A percentile compares a stretch with the other conserved stretches of the same genome.
phyloP scores from a whole-genome alignment of 2,888 invertebrate genomes.

The Taphrorychus bicolor region DNA sequence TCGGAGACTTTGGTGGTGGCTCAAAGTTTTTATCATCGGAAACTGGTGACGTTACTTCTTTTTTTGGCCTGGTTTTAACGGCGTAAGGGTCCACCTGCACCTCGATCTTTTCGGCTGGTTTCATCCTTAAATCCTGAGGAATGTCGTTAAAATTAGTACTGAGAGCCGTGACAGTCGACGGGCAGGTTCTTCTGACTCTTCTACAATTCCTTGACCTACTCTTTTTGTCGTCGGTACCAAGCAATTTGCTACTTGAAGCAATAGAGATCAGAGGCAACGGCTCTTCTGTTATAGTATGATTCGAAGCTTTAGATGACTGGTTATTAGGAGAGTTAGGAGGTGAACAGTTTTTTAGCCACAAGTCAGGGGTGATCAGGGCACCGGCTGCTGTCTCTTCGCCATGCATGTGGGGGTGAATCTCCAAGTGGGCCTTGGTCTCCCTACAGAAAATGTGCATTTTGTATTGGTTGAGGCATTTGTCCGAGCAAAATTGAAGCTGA shows the following conservation, averaged over 20 bases:
- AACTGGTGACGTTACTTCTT: conserved; percentile 8
- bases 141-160: conserved; percentile 45
- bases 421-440: conserved; percentile 90
- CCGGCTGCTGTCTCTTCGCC: conserved; percentile 46
- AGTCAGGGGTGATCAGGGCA: conserved; percentile 83
- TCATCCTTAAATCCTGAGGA: conserved; percentile 57
- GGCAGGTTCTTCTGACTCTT: conserved; percentile 53
- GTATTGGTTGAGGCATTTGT: conserved; percentile 94
- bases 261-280: conserved; percentile 71
- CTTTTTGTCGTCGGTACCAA: conserved; percentile 60
- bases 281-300: conserved; percentile 48
- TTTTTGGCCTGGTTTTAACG: conserved; percentile 3
- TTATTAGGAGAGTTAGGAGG: conserved; percentile 56
- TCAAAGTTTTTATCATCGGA: background rate
- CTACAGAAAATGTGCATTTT: conserved; percentile 97
- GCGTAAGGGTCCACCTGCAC: background rate
- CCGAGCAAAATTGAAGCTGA: conserved; percentile 89
- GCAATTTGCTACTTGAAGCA: conserved; percentile 71
- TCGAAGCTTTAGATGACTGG: conserved; percentile 43
- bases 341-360: conserved; percentile 86
- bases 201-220: conserved; percentile 15
- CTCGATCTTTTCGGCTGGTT: conserved; percentile 40
- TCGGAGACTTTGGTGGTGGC: background rate
- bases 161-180: conserved; percentile 58
- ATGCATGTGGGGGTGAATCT: conserved; percentile 79